These are phyloP conservation scores for Chymomyza caudatula DNA, from an alignment of 2,888 invertebrate genomes.

Conservation along the genomic window DNA sequence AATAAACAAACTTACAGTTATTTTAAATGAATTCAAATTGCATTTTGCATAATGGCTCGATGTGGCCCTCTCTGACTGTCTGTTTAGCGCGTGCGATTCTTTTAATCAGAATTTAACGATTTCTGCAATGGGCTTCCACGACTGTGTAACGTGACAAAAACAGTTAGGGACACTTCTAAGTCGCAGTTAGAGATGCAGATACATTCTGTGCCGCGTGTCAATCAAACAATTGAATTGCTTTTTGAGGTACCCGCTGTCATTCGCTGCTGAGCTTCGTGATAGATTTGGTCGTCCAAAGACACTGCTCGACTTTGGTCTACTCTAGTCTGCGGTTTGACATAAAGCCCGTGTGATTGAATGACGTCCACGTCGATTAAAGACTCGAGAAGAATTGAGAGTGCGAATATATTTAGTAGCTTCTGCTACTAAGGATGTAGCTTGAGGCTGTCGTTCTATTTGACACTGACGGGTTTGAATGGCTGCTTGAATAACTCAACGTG, in stretches of 20 bases:
- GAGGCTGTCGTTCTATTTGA: conserved; percentile 3
- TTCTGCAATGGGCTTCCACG: conserved; percentile 9
- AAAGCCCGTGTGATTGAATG: background rate
- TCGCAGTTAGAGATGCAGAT: background rate
- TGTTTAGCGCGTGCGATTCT: too few relatives aligned
- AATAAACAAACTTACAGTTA: conserved; percentile 34
- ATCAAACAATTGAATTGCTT: conserved; percentile 55
- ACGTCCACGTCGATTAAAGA: conserved; percentile 7
- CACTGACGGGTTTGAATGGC: conserved; percentile 50
- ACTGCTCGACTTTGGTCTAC: background rate
- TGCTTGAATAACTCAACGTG: conserved; percentile 40
- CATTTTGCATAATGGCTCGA: conserved; percentile 52
- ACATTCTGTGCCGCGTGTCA: conserved; percentile 12
- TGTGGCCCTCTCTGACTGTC: conserved; percentile 17
- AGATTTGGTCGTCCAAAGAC: background rate
- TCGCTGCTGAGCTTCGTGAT: background rate
- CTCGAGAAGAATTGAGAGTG: conserved; percentile 15
- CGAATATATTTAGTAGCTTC: conserved; percentile 16
- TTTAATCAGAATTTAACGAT: conserved; percentile 62
- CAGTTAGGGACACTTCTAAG: conserved; percentile 9
- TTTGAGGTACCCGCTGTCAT: conserved; percentile 33
- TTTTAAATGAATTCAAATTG: conserved; percentile 35
- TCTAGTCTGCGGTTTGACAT: background rate
- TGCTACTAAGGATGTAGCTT: conserved; percentile 25
- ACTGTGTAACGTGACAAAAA: conserved; percentile 18